A percentile compares a stretch with the other conserved stretches of the same genome.
Evolutionary conservation across 2,888 invertebrate species (phyloP).

Genomic region (Frankliniella intonsa): DNA sequence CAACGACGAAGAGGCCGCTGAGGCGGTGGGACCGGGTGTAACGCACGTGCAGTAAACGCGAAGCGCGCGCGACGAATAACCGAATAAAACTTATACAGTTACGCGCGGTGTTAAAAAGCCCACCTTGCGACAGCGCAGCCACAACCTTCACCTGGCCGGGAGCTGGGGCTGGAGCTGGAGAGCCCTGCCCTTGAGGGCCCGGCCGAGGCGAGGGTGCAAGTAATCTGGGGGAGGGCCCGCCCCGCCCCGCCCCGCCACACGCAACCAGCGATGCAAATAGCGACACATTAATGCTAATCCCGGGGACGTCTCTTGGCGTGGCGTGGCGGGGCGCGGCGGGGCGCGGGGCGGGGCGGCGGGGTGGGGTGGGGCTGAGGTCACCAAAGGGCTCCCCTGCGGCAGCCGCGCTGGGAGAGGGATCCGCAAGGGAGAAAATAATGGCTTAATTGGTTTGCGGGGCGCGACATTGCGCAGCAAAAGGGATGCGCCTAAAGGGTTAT

Average conservation of each 20-base stretch:
- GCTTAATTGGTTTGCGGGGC: conserved; percentile 6
- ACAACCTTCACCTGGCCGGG: too few species aligned
- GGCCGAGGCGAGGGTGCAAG: background rate
- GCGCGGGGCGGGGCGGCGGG: background rate
- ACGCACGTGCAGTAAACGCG: too few species aligned
- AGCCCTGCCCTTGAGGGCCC: too few species aligned
- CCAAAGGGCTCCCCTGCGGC: background rate
- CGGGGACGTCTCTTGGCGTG: background rate
- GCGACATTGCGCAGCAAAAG: background rate
- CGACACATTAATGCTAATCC: conserved; percentile 20
- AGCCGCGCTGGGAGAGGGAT: too few species aligned
- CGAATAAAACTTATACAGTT: too few species aligned
- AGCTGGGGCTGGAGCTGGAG: too few species aligned
- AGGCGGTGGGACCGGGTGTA: too few species aligned
- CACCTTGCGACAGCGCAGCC: too few species aligned
- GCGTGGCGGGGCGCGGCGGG: background rate
- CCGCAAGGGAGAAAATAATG: background rate
- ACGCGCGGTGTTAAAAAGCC: too few species aligned
- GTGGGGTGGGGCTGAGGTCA: background rate
- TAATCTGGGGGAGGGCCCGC: background rate
- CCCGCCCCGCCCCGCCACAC: background rate
- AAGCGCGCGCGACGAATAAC: too few species aligned
- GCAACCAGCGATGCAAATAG: conserved; percentile 15
- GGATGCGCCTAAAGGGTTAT: too few species aligned
- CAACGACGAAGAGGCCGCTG: too few species aligned